A percentile compares a stretch with the other conserved stretches of the same genome.
Conservation (phyloP, 2,888 invertebrate species). For the Nezara viridula region DNA sequence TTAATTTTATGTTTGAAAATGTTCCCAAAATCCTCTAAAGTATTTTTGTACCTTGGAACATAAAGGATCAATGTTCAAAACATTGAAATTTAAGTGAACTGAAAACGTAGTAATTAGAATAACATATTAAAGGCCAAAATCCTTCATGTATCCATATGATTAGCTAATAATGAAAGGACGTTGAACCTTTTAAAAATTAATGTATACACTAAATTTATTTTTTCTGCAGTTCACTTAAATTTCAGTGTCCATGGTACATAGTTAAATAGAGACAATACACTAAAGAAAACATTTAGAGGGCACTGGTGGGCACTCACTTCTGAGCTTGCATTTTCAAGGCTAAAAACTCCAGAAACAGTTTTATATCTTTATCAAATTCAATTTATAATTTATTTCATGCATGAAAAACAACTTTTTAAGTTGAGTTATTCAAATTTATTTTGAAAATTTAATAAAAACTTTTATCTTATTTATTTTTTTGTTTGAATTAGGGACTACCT, state of each 20-base stretch:
- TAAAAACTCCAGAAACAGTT: neutral
- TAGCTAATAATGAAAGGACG: no score
- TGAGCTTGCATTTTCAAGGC: neutral
- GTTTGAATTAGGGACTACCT: slow-evolving; percentile 38
- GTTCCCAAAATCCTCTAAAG: neutral
- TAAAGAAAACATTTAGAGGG: neutral
- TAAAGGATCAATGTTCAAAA: no score
- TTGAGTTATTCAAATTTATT: neutral
- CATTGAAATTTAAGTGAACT: no score
- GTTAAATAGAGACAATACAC: neutral
- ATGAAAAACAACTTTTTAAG: neutral
- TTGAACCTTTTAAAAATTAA: no score
- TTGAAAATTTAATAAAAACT: neutral
- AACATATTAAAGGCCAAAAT: no score
- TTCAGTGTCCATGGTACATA: no score
- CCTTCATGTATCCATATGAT: no score
- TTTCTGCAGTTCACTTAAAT: no score
- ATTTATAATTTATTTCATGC: slow-evolving; percentile 31
- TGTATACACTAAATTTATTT: no score
- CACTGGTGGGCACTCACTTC: no score
- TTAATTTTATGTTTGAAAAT: neutral
- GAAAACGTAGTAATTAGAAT: no score
- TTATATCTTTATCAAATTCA: neutral
- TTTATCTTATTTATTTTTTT: neutral
- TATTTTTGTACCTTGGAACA: no score